Base-by-base conservation (phyloP, 2,797 vertebrate genomes). In the Coreius guichenoti region DNA sequence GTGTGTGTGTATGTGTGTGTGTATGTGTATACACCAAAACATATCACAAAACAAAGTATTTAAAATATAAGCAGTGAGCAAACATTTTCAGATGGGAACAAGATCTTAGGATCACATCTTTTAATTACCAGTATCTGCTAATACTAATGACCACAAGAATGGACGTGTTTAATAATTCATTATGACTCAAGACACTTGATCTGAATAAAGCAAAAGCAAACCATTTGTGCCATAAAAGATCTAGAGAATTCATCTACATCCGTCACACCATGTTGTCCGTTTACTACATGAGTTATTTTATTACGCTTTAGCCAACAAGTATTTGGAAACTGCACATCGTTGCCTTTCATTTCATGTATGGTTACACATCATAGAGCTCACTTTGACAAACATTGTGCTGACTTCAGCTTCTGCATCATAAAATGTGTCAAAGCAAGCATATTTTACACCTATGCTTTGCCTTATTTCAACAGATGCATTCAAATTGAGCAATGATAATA, bases 281-380 rank as follows among this genome's bases (percentile, higher is more conserved):
- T 83, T 73, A 54, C 43, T 26, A 23, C 69, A 61, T 17, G 70
- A 81, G 29, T 81, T 84, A 61, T 70, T 74, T 65, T 83, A 87
- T 80, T 6, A 77, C 26, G 77, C 83, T 65, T 81, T 76, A 84
- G 82, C 29, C 82, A 79, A 76, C 69, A 11, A 36, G 77, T 70
- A 49, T 80, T 54, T 26, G 31, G 36, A 83, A 80, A 43, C 45
- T 68, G 61, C 68, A 51, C 83, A 33, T 72, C 36, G 23, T 49
- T 68, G 68, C 49, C 45, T 87, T 85, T 78, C 45, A 88, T 82
- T 85, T 86, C 81, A 86, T 86, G 79, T 81, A 76, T 17, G 36
- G 56, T 73, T 86, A 70, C 51, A 81, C 83, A 73, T 54, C 80
- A 49, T 36, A 77, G 63, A 56, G 43, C 72, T 77, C 26, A 69